Conservation (phyloP, 2,888 invertebrate genomes). For the Stictocephala bisonia region DNA sequence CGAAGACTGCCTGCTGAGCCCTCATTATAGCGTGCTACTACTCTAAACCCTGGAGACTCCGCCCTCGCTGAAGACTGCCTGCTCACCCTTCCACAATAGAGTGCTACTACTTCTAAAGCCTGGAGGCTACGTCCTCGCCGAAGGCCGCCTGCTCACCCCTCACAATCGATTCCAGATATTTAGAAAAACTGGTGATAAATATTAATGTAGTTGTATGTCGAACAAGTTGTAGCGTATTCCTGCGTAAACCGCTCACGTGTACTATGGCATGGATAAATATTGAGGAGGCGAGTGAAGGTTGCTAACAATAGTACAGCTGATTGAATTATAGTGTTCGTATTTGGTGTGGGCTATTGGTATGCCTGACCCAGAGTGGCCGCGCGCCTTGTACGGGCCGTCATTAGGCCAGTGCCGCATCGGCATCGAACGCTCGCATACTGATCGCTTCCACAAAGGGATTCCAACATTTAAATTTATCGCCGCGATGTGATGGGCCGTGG, state of each 20-base stretch:
- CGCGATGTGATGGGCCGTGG: slow-evolving; percentile 16
- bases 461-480: slow-evolving; percentile 42
- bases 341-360: slow-evolving; percentile 32
- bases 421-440: slow-evolving; percentile 19
- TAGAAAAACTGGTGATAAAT: no score
- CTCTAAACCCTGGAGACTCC: no score
- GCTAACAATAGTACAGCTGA: slow-evolving; percentile 41
- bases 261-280: slow-evolving; percentile 40
- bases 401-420: slow-evolving; percentile 31
- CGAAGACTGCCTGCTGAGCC: no score
- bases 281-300: slow-evolving; percentile 18
- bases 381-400: slow-evolving; percentile 17
- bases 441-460: slow-evolving; percentile 34
- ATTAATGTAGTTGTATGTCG: slow-evolving; percentile 37
- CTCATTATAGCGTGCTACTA: no score
- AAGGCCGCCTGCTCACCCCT: no score
- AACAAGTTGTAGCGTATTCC: slow-evolving; percentile 16
- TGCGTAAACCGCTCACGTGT: slow-evolving; percentile 34
- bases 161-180: no score
- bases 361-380: not conserved
- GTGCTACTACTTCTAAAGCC: no score
- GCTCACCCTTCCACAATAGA: no score
- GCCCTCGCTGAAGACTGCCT: no score
- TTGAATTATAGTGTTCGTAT: slow-evolving; percentile 40
- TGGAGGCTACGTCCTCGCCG: no score